A percentile compares a stretch with the other conserved stretches of the same genome.
Evolutionary conservation across 2,888 invertebrate genomes (phyloP).

Genomic region (Perdita meconis): DNA sequence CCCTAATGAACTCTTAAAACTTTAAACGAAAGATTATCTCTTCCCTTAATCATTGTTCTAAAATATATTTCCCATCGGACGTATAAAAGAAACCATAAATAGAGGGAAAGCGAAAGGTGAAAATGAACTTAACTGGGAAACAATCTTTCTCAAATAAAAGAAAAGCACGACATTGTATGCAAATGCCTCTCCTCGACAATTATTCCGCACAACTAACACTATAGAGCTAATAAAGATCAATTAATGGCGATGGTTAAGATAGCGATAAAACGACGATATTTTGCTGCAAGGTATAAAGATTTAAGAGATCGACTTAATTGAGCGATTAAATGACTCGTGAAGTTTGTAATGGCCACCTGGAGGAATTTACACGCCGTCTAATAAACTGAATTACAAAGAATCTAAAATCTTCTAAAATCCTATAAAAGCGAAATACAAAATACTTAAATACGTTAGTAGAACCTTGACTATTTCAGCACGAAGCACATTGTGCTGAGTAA

Average conservation of each 20-base stretch:
- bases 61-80: neutral
- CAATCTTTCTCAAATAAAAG: neutral
- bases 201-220: neutral
- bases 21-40: neutral
- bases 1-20: too few species aligned
- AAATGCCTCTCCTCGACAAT: neutral
- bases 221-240: neutral
- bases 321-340: neutral
- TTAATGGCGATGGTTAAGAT: neutral
- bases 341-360: neutral
- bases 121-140: neutral
- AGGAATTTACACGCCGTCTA: neutral
- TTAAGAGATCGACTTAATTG: conserved; percentile 2
- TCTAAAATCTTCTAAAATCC: too few species aligned
- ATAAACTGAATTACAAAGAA: neutral
- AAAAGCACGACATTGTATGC: conserved; percentile 16
- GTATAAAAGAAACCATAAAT: conserved; percentile 15
- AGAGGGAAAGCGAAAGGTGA: conserved; percentile 28
- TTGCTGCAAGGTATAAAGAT: neutral
- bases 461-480: too few species aligned
- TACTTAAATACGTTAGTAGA: too few species aligned
- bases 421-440: too few species aligned
- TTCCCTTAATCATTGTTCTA: conserved; percentile 1
- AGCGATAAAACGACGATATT: neutral
- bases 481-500: too few species aligned